phyloP scores from a whole-genome alignment of 2,797 vertebrate genomes.

The Triplophysa yarkandensis region DNA sequence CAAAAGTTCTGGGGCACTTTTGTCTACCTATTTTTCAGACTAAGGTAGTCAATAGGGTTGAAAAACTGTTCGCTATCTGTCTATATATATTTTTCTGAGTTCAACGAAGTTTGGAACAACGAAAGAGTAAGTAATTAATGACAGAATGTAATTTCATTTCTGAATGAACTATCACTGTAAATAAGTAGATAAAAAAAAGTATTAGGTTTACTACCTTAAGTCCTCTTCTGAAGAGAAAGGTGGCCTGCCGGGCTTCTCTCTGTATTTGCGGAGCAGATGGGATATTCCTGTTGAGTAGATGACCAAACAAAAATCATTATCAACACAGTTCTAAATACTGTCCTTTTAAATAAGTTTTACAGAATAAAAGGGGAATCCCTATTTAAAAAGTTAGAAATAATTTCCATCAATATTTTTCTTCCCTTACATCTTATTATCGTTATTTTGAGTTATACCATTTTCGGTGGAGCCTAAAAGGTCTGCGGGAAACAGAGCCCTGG shows the following conservation, averaged over 20 bases:
- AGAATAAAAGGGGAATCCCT: no score
- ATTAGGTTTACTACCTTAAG: conserved; percentile 82
- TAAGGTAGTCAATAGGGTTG: no score
- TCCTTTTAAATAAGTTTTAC: no score
- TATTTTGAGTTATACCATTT: conserved; percentile 68
- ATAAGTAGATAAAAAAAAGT: background rate
- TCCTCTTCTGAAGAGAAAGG: conserved; percentile 90
- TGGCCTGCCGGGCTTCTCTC: conserved; percentile 91
- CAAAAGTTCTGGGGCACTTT: no score
- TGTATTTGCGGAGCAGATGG: conserved; percentile 71
- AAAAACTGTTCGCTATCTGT: no score
- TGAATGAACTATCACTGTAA: no score
- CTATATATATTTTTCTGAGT: no score
- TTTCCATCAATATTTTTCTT: background rate
- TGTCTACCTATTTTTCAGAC: no score
- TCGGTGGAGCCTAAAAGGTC: conserved; percentile 79
- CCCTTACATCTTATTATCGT: background rate
- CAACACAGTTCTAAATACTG: no score
- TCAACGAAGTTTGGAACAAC: no score
- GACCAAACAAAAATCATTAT: background rate
- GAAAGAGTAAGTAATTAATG: no score
- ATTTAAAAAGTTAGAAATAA: background rate
- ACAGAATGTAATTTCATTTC: no score
- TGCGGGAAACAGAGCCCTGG: conserved; percentile 69
- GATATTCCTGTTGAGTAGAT: conserved; percentile 61